phyloP scores from a whole-genome alignment of 2,888 invertebrate genomes.

The Polylopha cassiicola region DNA sequence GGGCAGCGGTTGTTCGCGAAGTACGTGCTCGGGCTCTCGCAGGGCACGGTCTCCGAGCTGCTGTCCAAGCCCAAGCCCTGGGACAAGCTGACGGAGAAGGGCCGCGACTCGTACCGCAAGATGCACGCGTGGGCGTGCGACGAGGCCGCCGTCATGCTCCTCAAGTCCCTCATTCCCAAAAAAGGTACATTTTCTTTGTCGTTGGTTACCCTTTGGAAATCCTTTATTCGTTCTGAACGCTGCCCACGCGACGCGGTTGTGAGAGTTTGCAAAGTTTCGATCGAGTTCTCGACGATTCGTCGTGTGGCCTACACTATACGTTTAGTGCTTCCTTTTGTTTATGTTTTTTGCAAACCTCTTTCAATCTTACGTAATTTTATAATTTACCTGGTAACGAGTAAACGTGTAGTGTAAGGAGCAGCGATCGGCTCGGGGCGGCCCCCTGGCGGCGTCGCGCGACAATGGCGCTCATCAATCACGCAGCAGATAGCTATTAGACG shows the following conservation, averaged over 20 bases:
- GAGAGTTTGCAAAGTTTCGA: background rate
- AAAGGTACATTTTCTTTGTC: constrained; percentile 86
- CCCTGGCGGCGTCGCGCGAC: constrained; percentile 61
- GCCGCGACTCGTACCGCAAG: constrained; percentile 98
- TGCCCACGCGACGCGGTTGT: constrained; percentile 4
- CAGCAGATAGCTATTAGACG: constrained; percentile 41
- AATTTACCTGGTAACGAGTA: too few relatives aligned
- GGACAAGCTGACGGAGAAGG: constrained; percentile 99
- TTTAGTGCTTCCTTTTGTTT: constrained; percentile 12
- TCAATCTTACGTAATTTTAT: constrained; percentile 25
- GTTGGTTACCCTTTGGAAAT: constrained; percentile 28
- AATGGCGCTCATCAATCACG: constrained; percentile 71
- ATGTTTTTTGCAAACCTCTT: constrained; percentile 12
- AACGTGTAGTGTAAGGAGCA: too few relatives aligned
- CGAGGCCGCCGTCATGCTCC: constrained; percentile 96
- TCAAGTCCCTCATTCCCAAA: constrained; percentile 98
- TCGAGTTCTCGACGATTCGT: too few relatives aligned
- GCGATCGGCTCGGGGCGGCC: too few relatives aligned
- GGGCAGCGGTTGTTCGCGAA: constrained; percentile 99
- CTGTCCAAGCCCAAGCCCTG: constrained; percentile 99
- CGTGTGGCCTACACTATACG: too few relatives aligned
- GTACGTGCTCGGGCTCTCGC: constrained; percentile 96
- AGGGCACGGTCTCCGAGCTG: constrained; percentile 98
- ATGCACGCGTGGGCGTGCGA: constrained; percentile 99
- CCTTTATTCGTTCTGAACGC: constrained; percentile 10